A percentile compares a stretch with the other conserved stretches of the same genome.
phyloP scores from a whole-genome alignment of 2,888 invertebrate genomes.

The Ophion ventricosus region DNA sequence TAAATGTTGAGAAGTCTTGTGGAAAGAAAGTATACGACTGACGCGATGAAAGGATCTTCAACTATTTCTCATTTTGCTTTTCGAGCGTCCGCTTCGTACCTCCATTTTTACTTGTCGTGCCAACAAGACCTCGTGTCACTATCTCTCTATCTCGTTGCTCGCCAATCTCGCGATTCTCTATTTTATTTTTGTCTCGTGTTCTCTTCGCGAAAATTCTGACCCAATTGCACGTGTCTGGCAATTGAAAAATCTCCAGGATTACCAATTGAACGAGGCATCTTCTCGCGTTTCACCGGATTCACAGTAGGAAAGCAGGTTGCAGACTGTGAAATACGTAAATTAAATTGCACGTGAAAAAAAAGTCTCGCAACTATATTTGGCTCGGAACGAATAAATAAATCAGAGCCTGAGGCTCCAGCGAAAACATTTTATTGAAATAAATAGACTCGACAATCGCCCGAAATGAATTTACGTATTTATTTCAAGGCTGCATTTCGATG shows the following conservation, averaged over 20 bases:
- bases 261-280: too few relatives aligned
- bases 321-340: background rate
- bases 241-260: background rate
- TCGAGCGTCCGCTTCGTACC: slow-evolving; percentile 49
- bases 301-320: background rate
- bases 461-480: slow-evolving; percentile 2
- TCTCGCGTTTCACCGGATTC: background rate
- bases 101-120: slow-evolving; percentile 44
- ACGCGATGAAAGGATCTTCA: slow-evolving; percentile 49
- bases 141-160: slow-evolving; percentile 7
- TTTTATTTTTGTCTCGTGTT: background rate
- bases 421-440: background rate
- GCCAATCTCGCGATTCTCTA: slow-evolving; percentile 1
- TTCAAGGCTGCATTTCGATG: background rate
- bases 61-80: slow-evolving; percentile 49
- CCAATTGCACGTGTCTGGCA: background rate
- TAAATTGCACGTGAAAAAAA: background rate
- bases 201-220: too few relatives aligned
- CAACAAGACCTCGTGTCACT: slow-evolving; percentile 20
- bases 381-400: background rate
- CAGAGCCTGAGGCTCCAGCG: background rate
- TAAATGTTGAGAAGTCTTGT: slow-evolving; percentile 35
- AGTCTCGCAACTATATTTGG: background rate
- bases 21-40: slow-evolving; percentile 26
- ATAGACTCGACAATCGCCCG: background rate